Conservation (phyloP, 2,888 invertebrate species). For the Enchytraeus crypticus region DNA sequence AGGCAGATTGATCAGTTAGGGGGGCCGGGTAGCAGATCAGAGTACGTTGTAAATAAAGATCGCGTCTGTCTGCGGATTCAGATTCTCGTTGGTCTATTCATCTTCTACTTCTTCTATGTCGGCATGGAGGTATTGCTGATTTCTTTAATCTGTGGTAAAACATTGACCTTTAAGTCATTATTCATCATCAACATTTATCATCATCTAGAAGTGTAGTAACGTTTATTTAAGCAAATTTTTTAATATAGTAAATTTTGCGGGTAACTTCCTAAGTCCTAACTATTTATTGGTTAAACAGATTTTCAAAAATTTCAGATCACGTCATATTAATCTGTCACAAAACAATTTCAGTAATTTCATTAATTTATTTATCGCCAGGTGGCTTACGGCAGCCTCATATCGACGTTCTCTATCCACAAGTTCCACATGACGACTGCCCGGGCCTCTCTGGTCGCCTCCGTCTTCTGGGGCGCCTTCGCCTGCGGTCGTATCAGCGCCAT, state of each 20-base stretch:
- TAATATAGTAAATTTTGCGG: too few species aligned
- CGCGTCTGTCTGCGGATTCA: slow-evolving; percentile 29
- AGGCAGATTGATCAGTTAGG: neutral
- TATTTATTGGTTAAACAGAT: too few species aligned
- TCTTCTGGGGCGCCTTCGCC: slow-evolving; percentile 51
- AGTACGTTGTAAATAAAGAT: slow-evolving; percentile 12
- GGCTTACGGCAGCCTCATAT: slow-evolving; percentile 49
- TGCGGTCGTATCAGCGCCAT: slow-evolving; percentile 48
- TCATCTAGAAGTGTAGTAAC: too few species aligned
- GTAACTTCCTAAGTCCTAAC: too few species aligned
- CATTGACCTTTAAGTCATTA: too few species aligned
- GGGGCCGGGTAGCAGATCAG: neutral
- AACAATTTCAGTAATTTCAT: too few species aligned
- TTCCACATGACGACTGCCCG: slow-evolving; percentile 38
- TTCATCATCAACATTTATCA: too few species aligned
- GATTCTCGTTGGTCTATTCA: slow-evolving; percentile 42
- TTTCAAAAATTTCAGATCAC: too few species aligned
- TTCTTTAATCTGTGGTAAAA: too few species aligned
- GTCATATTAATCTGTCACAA: too few species aligned
- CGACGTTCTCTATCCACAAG: slow-evolving; percentile 44
- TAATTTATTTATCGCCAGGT: slow-evolving; percentile 46
- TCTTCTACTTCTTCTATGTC: slow-evolving; percentile 48
- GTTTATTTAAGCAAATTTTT: too few species aligned
- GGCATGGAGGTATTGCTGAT: slow-evolving; percentile 41
- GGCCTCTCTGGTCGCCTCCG: slow-evolving; percentile 46